phyloP scores from a whole-genome alignment of 2,113 vertebrate genomes.

The Physeter macrocephalus region DNA sequence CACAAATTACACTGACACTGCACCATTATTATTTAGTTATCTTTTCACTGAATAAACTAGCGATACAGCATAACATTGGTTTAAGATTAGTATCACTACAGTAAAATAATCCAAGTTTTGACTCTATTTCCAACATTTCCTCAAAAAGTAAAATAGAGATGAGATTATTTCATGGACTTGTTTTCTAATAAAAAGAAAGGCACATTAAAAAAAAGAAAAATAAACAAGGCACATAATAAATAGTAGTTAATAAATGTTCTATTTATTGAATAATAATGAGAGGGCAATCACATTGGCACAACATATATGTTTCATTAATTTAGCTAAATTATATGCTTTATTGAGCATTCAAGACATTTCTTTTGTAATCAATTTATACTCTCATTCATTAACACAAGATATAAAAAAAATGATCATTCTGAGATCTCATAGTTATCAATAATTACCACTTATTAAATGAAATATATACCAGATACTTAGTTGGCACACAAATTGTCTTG shows the following conservation, averaged over 20 bases:
- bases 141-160: neutral
- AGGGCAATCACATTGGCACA: neutral
- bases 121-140: neutral
- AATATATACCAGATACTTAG: neutral
- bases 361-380: neutral
- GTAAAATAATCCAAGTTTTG: neutral
- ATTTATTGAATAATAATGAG: neutral
- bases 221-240: neutral
- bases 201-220: no score
- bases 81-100: neutral
- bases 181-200: neutral
- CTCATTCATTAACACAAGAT: neutral
- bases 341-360: neutral
- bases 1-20: neutral
- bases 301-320: neutral
- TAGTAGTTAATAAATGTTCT: neutral
- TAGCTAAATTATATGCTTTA: neutral
- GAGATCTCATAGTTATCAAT: neutral
- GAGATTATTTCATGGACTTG: neutral
- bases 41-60: neutral
- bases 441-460: neutral
- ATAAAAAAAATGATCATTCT: neutral
- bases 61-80: neutral
- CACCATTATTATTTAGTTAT: neutral
- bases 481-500: neutral